A percentile compares a stretch with the other conserved stretches of the same genome.
Evolutionary conservation across 2,113 vertebrate species (phyloP).

Genomic region (Neolamprologus falcicula): DNA sequence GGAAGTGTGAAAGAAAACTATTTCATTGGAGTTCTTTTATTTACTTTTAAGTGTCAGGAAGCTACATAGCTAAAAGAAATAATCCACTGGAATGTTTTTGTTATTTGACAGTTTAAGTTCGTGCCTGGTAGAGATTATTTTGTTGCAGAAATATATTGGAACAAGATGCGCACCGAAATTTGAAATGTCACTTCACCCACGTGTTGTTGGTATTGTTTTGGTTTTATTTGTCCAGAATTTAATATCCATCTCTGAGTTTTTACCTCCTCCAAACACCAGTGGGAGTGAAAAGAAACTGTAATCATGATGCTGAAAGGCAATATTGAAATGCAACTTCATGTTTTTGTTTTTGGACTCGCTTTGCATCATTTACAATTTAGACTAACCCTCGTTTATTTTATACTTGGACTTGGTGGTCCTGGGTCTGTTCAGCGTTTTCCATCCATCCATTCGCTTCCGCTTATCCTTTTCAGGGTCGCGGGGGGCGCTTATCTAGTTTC

Average conservation of each 20-base stretch:
- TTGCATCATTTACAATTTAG: not conserved
- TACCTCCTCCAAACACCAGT: not conserved
- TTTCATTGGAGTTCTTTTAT: not conserved
- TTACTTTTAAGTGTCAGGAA: not conserved
- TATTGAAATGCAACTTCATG: not conserved
- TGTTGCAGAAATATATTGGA: not conserved
- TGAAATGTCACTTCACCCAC: not conserved
- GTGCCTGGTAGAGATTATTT: not conserved
- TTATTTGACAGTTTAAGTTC: not conserved
- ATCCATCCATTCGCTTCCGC: no score
- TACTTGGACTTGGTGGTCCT: not conserved
- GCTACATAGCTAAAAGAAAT: not conserved
- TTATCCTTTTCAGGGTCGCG: no score
- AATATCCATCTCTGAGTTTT: not conserved
- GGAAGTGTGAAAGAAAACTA: not conserved
- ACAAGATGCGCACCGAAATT: not conserved
- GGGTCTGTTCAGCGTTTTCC: not conserved
- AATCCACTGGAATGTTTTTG: not conserved
- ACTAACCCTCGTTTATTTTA: fast-evolving
- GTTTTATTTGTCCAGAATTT: not conserved
- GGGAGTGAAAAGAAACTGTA: not conserved
- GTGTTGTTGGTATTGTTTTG: not conserved
- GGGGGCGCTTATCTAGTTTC: not conserved
- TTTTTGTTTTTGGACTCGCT: not conserved
- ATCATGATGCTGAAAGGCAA: not conserved